These are phyloP conservation scores for Pempheris klunzingeri DNA, from an alignment of 2,797 vertebrate genomes.

Conservation along the genomic window DNA sequence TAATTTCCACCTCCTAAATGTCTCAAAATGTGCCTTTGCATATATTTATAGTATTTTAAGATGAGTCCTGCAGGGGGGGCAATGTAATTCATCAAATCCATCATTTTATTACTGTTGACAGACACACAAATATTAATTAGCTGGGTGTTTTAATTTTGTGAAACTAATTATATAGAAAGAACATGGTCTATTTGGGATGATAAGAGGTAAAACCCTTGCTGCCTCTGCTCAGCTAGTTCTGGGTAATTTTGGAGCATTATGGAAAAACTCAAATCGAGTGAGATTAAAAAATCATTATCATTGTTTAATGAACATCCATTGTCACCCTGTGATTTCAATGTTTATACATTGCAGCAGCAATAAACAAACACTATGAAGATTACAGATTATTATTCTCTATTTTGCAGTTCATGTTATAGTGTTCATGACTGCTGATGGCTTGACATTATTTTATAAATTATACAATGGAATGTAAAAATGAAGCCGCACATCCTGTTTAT, in stretches of 20 bases:
- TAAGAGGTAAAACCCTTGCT: conserved; percentile 79
- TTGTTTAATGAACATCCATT: conserved; percentile 82
- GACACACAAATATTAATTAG: conserved; percentile 82
- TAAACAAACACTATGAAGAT: conserved; percentile 79
- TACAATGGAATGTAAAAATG: conserved; percentile 51
- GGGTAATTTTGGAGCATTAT: conserved; percentile 78
- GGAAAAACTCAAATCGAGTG: conserved; percentile 78
- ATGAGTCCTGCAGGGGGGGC: conserved; percentile 9
- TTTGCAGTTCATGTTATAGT: conserved; percentile 36
- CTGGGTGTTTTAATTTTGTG: conserved; percentile 72
- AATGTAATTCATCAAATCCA: conserved; percentile 60
- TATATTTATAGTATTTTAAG: conserved; percentile 41
- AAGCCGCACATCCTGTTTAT: conserved; percentile 43
- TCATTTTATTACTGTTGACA: conserved; percentile 69
- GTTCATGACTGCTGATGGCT: conserved; percentile 51
- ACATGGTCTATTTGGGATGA: conserved; percentile 72
- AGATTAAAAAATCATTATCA: conserved; percentile 85
- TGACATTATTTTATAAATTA: conserved; percentile 46
- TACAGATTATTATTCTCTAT: conserved; percentile 66
- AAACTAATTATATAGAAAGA: conserved; percentile 80
- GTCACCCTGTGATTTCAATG: conserved; percentile 75
- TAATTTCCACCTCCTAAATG: neutral
- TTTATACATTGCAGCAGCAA: conserved; percentile 72
- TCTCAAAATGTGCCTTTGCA: conserved; percentile 18
- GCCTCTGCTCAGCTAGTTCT: conserved; percentile 69